Percentiles rank a stretch among this genome's conserved stretches.
phyloP scores from a whole-genome alignment of 1,140 invertebrate species.

The Drosophila chauvacae region DNA sequence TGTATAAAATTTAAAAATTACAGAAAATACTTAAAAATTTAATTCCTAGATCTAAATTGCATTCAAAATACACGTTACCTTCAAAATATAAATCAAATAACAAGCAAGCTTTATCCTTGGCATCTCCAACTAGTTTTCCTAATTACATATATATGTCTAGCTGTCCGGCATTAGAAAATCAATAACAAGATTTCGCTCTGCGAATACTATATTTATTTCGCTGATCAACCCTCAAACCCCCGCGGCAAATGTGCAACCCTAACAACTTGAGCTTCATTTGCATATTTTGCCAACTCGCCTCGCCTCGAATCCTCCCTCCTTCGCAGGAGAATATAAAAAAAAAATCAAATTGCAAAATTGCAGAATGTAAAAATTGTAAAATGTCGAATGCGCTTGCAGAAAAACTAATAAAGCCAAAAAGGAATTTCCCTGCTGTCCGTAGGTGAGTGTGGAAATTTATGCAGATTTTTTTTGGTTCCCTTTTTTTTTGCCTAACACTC shows the following conservation, averaged over 20 bases:
- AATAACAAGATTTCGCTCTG: slow-evolving; percentile 39
- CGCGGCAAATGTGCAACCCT: slow-evolving; percentile 47
- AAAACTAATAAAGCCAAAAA: slow-evolving; percentile 74
- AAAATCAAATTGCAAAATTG: slow-evolving; percentile 67
- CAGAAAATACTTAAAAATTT: too few species aligned
- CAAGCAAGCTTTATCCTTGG: neutral
- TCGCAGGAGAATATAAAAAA: slow-evolving; percentile 43
- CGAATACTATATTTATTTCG: slow-evolving; percentile 21
- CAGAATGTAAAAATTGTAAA: slow-evolving; percentile 63
- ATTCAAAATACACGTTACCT: neutral
- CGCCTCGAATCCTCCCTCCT: slow-evolving; percentile 16
- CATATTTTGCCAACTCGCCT: slow-evolving; percentile 69
- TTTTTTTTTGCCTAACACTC: slow-evolving; percentile 58
- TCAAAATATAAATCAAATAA: neutral
- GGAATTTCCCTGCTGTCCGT: slow-evolving; percentile 40
- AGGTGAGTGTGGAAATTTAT: slow-evolving; percentile 65
- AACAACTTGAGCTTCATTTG: slow-evolving; percentile 80
- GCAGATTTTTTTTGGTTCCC: slow-evolving; percentile 50
- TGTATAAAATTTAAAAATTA: too few species aligned
- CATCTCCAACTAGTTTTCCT: neutral
- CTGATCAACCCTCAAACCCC: slow-evolving; percentile 68
- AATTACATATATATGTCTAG: neutral
- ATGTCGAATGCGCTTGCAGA: slow-evolving; percentile 55
- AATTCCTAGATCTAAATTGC: neutral
- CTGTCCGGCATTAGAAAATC: slow-evolving; percentile 31